Evolutionary conservation across 2,113 vertebrate genomes (phyloP).

Genomic region (Hirundichthys speculiger): DNA sequence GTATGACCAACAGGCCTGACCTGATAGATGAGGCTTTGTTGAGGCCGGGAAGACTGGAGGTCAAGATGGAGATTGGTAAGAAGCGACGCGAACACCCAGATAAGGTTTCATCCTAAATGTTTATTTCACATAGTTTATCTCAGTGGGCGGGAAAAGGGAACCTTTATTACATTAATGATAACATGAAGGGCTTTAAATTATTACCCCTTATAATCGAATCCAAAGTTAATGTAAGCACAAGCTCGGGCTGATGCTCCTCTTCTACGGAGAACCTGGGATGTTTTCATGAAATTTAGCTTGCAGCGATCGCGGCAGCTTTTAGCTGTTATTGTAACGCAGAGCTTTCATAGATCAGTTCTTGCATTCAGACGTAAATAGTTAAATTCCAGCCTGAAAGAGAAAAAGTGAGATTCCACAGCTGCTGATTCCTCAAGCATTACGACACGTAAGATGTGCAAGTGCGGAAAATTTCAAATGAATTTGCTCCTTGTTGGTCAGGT

Average conservation of each 20-base stretch:
- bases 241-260: not conserved
- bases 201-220: not conserved
- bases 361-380: slow-evolving; percentile 2
- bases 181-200: not conserved
- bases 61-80: slow-evolving; percentile 99
- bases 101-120: not conserved
- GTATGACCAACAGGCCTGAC: slow-evolving; percentile 98
- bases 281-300: not conserved
- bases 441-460: no score
- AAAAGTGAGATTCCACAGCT: not conserved
- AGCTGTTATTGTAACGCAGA: not conserved
- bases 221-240: not conserved
- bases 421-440: no score
- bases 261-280: not conserved
- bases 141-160: not conserved
- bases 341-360: not conserved
- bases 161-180: not conserved
- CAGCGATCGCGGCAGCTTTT: not conserved
- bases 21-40: slow-evolving; percentile 96
- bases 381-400: not conserved
- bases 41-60: slow-evolving; percentile 94
- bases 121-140: not conserved
- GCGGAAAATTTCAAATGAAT: no score
- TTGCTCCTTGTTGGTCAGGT: not conserved
- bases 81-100: not conserved